Percentiles rank a stretch among this genome's conserved stretches.
These are phyloP conservation scores for Chymomyza caudatula DNA, from an alignment of 2,888 invertebrate genomes.

Conservation along the genomic window DNA sequence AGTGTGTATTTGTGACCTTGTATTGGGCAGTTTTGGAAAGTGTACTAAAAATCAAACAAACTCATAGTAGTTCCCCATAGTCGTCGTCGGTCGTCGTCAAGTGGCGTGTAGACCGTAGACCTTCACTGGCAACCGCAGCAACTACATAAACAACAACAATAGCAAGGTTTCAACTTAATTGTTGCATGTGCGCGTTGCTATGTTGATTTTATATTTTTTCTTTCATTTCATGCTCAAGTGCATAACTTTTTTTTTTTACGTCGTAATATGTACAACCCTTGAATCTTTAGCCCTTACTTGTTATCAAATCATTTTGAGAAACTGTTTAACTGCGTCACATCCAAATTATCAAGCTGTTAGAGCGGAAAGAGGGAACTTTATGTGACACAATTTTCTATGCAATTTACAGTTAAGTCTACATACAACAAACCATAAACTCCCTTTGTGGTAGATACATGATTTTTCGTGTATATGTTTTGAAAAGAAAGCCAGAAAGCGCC, in stretches of 20 bases:
- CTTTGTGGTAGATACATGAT: conserved; percentile 18
- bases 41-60: background rate
- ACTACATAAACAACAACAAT: conserved; percentile 31
- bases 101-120: conserved; percentile 10
- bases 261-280: conserved; percentile 20
- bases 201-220: background rate
- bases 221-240: conserved; percentile 10
- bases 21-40: conserved; percentile 7
- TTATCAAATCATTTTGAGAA: background rate
- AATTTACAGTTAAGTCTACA: conserved; percentile 38
- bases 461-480: conserved; percentile 4
- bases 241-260: conserved; percentile 20
- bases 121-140: conserved; percentile 29
- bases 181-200: conserved; percentile 40
- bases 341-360: background rate
- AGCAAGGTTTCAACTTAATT: conserved; percentile 49
- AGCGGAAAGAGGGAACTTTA: background rate
- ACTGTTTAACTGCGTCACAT: conserved; percentile 32
- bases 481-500: conserved; percentile 35
- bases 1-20: conserved; percentile 15
- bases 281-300: background rate
- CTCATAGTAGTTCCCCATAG: background rate
- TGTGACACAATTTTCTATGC: conserved; percentile 27
- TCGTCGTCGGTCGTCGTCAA: background rate
- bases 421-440: conserved; percentile 19